Percentiles rank a stretch among this genome's conserved stretches.
Evolutionary conservation across 2,113 vertebrate genomes (phyloP).

Genomic region (Suncus etruscus): DNA sequence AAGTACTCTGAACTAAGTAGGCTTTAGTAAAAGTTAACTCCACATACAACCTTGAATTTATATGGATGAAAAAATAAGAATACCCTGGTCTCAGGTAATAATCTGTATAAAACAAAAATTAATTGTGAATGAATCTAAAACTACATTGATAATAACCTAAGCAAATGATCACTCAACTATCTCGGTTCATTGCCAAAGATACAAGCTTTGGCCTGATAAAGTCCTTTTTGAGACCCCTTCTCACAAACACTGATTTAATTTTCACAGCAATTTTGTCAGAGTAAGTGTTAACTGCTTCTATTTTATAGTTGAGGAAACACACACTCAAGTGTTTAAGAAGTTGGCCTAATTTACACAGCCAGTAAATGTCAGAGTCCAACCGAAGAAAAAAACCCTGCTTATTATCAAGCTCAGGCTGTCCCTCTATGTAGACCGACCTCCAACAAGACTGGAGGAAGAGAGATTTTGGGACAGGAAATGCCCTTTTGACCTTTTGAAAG

Average conservation of each 20-base stretch:
- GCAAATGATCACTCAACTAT: neutral
- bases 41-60: neutral
- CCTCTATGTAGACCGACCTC: accelerated
- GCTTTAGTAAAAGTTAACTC: neutral
- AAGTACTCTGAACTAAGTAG: neutral
- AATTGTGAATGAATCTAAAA: neutral
- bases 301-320: slow-evolving; percentile 13
- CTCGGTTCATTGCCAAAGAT: neutral
- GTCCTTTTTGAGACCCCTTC: neutral
- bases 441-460: neutral
- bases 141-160: neutral
- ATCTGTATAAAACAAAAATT: neutral
- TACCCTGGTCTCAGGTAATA: neutral
- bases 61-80: neutral
- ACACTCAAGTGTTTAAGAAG: neutral
- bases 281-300: neutral
- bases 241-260: slow-evolving; percentile 27
- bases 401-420: neutral
- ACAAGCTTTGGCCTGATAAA: neutral
- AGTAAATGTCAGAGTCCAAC: neutral
- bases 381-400: neutral
- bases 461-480: neutral
- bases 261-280: slow-evolving; percentile 6
- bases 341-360: neutral
- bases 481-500: neutral